Conservation (phyloP, 2,888 invertebrate genomes). For the Lucinisca nassula region DNA sequence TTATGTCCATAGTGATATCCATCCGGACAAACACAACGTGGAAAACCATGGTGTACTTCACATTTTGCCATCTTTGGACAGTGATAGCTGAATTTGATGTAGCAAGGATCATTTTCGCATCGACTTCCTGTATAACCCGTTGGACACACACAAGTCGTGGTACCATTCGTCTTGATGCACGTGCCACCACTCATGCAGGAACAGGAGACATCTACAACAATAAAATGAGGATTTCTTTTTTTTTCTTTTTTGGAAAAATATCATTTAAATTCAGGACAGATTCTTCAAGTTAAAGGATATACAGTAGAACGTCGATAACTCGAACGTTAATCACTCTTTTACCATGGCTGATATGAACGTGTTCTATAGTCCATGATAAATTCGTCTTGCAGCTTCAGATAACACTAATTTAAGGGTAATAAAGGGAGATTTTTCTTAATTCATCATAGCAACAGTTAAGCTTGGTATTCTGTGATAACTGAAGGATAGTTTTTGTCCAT, state of each 20-base stretch:
- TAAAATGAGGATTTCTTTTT: neutral
- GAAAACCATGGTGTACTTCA: neutral
- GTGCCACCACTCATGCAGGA: neutral
- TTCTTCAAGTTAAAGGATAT: neutral
- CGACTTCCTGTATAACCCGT: neutral
- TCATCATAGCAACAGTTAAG: no score
- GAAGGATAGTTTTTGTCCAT: no score
- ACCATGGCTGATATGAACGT: no score
- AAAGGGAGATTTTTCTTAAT: no score
- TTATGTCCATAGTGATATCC: neutral
- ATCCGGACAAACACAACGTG: neutral
- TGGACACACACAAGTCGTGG: neutral
- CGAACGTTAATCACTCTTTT: neutral
- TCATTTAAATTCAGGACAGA: neutral
- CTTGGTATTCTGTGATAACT: no score
- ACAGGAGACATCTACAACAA: neutral
- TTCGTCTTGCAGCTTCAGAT: no score
- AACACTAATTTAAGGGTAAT: no score
- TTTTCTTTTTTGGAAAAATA: neutral
- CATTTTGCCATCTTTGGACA: neutral
- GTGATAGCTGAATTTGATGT: neutral
- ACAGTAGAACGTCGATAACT: neutral
- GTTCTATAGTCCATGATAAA: no score
- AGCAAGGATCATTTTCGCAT: neutral
- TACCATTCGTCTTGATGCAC: neutral